Evolutionary conservation across 2,888 invertebrate genomes (phyloP), one percentile per base, ranked within the genome.

Genomic region (Conistra vaccinii): DNA sequence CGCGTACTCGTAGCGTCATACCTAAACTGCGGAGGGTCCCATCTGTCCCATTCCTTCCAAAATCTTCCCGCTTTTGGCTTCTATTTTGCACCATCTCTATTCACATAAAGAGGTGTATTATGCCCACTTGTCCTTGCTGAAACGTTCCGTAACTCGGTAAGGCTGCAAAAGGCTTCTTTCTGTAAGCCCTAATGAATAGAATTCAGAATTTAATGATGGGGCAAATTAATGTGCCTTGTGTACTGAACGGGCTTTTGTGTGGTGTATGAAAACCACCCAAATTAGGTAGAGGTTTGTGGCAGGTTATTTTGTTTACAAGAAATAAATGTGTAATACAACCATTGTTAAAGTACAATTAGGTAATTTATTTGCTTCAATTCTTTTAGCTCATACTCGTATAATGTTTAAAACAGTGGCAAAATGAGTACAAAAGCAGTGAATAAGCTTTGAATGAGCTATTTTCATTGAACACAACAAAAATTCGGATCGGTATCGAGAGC

Each of bases 121-220:
- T 72, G 61, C 58, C 63, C 74, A 42, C 84, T 84, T 78, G 79
- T 85, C 76, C 60, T 63, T 39, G 53, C 76, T 70, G 63, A 70
- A 83, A 81, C 85, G 83, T 85, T 84, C 73, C 81, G 81, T 83
- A 63, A 82, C 80, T 85, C 77, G 78, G 83, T 81, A 66, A 82
- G 85, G 75, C 85, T 81, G 86, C 88, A 85, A 89, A 90, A 89
- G 85, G 89, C 83, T 88, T 88, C 86, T 81, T 76, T 85, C 76
- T 80, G 58, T 58, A 55, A 61, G 68, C 78, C 66, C 69, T 89
- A 89, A 90, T 89, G 90, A 89, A 90, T 85, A 81, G 80, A 86
- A 84, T 86, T 85, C 85, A 85, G 69, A 53, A 73, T 85, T 85
- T 87, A 85, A 85, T 85, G 84, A 80, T 78, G 80, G 63, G 42